Base-by-base conservation (phyloP, 30 jellyfish, hydroid and myxozoan species). In the Mastigias papua region DNA sequence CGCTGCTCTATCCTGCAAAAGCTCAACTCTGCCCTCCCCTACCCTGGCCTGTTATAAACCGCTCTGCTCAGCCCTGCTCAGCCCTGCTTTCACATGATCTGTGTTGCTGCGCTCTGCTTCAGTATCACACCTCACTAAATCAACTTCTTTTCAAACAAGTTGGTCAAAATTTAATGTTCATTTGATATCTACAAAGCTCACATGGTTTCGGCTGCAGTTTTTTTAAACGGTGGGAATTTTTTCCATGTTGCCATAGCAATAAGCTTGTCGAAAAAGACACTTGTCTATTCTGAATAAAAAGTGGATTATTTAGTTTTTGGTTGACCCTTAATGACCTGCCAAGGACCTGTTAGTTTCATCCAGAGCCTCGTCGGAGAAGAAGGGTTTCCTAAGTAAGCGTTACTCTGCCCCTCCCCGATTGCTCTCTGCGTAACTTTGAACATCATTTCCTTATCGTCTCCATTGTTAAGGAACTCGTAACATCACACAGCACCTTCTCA, bases 401-500 rank as follows among this genome's bases (percentile, higher is more conserved):
- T 32, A 23, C 32, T 57, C 76, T 51, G 77, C 62, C 77, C 77
- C 37, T 51, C 76, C 7, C 16, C 64, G 76, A 77, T 77, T 77
- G 88, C 76, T 73, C 33, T 34, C 89, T 78, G 69, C 30, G 61
- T 60, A 34, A 78, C 68, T 26, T 78, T 62, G 69, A 78, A 61
- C 46, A 65, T 63, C 75, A 37, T 65, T 66, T 81, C 76, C 46
- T 69, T 69, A 31, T 37, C 37, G 37, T 81, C 85, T 4, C 91
- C 84, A 49, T 81, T 64, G 60, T 63, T 10, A 46, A 81, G 76
- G 20, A 81, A 67, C 76, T 81, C n/a, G 58, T 67, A 37, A 63
- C 65, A 29, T 69, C 76, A 66, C 48, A 48, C 4, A 85, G 91
- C 63, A 81, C n/a, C 84, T 81, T 81, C 85, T 62, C 66, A 34